These are phyloP conservation scores for Tychaedon coryphoeus DNA, from an alignment of 2,113 vertebrate species.

Conservation along the genomic window DNA sequence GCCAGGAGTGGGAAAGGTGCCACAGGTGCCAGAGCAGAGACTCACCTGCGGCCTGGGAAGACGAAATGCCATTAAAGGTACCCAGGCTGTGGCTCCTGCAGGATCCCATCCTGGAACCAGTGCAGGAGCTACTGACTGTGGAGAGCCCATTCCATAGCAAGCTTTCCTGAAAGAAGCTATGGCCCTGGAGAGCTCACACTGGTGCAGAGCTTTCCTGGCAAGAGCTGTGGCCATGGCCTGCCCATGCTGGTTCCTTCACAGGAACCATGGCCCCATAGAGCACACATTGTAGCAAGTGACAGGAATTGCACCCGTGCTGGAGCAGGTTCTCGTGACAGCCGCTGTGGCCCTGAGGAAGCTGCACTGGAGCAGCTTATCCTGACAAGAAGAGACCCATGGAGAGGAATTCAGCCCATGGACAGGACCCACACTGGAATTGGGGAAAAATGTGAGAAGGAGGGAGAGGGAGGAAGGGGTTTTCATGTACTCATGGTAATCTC, in stretches of 20 bases:
- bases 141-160: not conserved
- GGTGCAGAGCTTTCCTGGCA: not conserved
- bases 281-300: not conserved
- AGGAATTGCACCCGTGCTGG: no score
- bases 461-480: not conserved
- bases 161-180: not conserved
- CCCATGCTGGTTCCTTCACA: not conserved
- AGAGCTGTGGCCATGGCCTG: no score
- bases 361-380: not conserved
- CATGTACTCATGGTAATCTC: not conserved
- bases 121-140: not conserved
- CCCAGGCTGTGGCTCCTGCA: rapidly evolving
- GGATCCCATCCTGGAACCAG: not conserved
- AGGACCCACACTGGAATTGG: not conserved
- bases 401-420: not conserved
- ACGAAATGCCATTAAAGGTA: rapidly evolving
- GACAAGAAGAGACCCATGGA: not conserved
- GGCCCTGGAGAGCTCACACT: not conserved
- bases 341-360: not conserved
- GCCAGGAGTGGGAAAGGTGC: rapidly evolving
- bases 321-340: not conserved
- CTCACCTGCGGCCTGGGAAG: rapidly evolving
- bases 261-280: rapidly evolving
- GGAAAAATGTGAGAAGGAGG: not conserved
- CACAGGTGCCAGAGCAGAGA: not conserved